phyloP scores from a whole-genome alignment of 2,113 vertebrate genomes.

The Fregetta grallaria region DNA sequence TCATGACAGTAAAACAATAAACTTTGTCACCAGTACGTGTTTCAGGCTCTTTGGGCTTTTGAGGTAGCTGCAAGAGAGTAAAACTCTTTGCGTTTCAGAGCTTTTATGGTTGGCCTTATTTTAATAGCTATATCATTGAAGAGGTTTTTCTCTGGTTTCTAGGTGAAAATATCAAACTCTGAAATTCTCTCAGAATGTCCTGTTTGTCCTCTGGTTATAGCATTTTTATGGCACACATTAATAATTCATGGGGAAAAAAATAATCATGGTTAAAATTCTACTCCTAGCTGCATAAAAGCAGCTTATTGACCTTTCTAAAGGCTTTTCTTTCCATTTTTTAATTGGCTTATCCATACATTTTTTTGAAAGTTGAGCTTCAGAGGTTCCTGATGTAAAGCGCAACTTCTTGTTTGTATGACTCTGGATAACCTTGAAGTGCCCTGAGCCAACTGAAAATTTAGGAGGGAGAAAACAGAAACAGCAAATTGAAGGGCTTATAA shows the following conservation, averaged over 20 bases:
- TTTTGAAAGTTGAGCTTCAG: background rate
- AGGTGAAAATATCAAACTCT: conserved; percentile 4
- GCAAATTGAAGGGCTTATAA: background rate
- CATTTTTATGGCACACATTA: conserved; percentile 6
- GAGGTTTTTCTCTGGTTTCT: background rate
- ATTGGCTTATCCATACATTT: background rate
- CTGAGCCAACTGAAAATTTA: background rate
- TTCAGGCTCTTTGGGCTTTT: background rate
- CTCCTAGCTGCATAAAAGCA: background rate
- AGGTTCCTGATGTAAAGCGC: background rate
- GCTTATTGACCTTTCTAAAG: background rate
- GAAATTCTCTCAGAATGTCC: background rate
- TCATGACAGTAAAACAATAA: background rate
- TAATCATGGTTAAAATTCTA: conserved; percentile 35
- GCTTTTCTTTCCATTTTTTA: background rate
- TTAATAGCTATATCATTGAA: background rate
- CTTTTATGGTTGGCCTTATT: background rate
- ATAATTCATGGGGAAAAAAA: conserved; percentile 27
- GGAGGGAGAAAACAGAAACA: background rate
- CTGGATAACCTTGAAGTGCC: background rate
- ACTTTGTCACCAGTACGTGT: background rate
- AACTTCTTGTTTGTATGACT: background rate
- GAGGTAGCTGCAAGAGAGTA: background rate
- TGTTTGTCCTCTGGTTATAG: background rate
- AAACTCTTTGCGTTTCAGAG: background rate